Base-by-base conservation (phyloP, 2,888 invertebrate genomes). In the Mesopsocus fuscifrons region DNA sequence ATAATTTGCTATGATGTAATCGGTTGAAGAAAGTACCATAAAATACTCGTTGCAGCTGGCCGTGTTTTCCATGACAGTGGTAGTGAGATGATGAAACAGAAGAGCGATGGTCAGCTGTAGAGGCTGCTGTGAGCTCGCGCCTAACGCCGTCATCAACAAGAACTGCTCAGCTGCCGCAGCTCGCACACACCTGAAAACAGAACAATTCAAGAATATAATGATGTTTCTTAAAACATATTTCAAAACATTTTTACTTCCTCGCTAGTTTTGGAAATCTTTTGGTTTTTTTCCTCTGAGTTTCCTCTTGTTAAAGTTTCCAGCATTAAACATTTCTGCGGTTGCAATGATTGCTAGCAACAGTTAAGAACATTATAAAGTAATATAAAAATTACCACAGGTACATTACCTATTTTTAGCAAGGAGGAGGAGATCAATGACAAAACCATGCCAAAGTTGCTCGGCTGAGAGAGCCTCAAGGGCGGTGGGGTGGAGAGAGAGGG, bases 401-500 rank as follows among this genome's bases (percentile, higher is more conserved):
- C 44, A 47, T n/a, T 48, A 56, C 56, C 56, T 52, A 47, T 55
- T 54, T 44, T 52, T 52, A 41, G 87, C 88, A 51, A 85, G 71
- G 34, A 94, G 69, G 54, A 92, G 77, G 50, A 92, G 67, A 56
- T 88, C 89, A 48, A 89, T 77, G 42, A 91, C 77, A 54, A 92
- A 88, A 44, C 78, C 77, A 51, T 87, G 82, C 85, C 88, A 92
- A 63, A 78, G 75, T 46, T 75, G 65, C 54, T 89, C 87, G 53
- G 75, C 76, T 48, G 84, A 75, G 20, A 94, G 65, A 21, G 74
- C 70, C 52, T 89, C 87, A 49, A 92, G 65, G 43, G 83, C 81
- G 43, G 76, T 75, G n/a, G 88, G 84, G 60, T 88, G 89, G 41
- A 95, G 63, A 40, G 89, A 83, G 57, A 94, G 72, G 50, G 85